phyloP scores from a whole-genome alignment of 2,797 vertebrate genomes.

The Gobionotothen gibberifrons region DNA sequence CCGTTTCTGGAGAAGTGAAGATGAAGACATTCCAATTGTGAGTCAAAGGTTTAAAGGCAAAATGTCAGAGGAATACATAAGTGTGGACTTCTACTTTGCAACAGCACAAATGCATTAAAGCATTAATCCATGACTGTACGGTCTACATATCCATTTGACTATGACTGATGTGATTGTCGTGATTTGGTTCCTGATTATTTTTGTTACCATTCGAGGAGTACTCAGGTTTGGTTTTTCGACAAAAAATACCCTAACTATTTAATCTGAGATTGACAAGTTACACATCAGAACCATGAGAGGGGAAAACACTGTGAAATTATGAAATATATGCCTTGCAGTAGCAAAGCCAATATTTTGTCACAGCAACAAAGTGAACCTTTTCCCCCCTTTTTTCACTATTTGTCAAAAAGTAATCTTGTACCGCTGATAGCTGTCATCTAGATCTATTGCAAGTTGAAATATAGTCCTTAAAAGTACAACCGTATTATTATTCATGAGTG shows the following conservation, averaged over 20 bases:
- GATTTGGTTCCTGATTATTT: slow-evolving; percentile 26
- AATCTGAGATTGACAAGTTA: slow-evolving; percentile 7
- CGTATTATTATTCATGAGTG: slow-evolving; percentile 65
- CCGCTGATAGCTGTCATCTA: slow-evolving; percentile 47
- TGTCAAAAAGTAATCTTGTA: slow-evolving; percentile 66
- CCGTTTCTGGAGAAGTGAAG: not conserved
- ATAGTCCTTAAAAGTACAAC: slow-evolving; percentile 54
- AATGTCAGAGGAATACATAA: slow-evolving; percentile 14
- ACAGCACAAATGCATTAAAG: slow-evolving; percentile 17
- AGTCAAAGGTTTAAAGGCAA: slow-evolving; percentile 7
- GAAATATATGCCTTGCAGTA: slow-evolving; percentile 25
- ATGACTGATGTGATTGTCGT: slow-evolving; percentile 1
- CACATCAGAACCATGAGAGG: slow-evolving; percentile 22
- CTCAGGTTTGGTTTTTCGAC: not conserved
- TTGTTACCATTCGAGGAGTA: not conserved
- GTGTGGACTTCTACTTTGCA: not conserved
- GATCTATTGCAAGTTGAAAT: slow-evolving; percentile 46
- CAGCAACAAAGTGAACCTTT: slow-evolving; percentile 30
- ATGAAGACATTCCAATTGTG: not conserved
- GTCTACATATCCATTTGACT: not conserved
- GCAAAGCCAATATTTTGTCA: slow-evolving; percentile 35
- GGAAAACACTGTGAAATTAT: slow-evolving; percentile 25
- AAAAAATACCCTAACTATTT: not conserved
- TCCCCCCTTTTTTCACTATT: slow-evolving; percentile 30
- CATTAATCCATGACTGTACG: not conserved